These are phyloP conservation scores for Polypterus bichir DNA, from an alignment of 2,113 vertebrate species.

Conservation along the genomic window DNA sequence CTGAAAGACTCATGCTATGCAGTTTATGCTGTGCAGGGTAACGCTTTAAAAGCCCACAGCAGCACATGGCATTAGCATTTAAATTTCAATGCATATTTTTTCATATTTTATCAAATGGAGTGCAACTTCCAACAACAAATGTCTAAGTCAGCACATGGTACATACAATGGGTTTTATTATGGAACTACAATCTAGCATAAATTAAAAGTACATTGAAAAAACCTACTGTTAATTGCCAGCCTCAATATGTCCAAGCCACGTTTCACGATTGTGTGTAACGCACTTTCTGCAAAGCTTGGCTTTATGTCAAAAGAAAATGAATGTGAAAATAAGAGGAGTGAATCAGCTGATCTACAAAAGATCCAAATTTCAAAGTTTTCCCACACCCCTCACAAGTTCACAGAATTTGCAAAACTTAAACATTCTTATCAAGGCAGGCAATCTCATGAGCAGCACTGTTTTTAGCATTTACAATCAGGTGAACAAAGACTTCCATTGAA, in stretches of 20 bases:
- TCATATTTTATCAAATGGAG: background rate
- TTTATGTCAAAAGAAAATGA: slow-evolving; percentile 43
- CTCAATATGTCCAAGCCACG: slow-evolving; percentile 39
- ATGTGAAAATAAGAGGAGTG: slow-evolving; percentile 33
- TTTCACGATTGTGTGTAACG: slow-evolving; percentile 40
- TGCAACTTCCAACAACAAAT: slow-evolving; percentile 8
- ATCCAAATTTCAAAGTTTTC: slow-evolving; percentile 33
- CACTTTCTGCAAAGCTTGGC: slow-evolving; percentile 45
- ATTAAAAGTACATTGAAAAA: slow-evolving; percentile 27
- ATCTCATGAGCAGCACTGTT: slow-evolving; percentile 36
- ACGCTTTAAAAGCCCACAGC: too few relatives aligned
- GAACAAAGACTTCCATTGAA: slow-evolving; percentile 17
- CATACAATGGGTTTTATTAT: slow-evolving; percentile 18
- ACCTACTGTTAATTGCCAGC: slow-evolving; percentile 29
- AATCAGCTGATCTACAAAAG: slow-evolving; percentile 38
- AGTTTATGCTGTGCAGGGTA: too few relatives aligned
- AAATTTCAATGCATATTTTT: too few relatives aligned
- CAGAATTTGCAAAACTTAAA: slow-evolving; percentile 32
- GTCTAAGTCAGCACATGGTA: slow-evolving; percentile 12
- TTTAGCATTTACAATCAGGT: slow-evolving; percentile 16
- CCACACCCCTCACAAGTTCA: slow-evolving; percentile 39
- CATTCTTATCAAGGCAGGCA: slow-evolving; percentile 35
- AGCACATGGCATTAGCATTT: too few relatives aligned
- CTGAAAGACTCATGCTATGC: too few relatives aligned
- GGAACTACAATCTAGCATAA: slow-evolving; percentile 16